Base-by-base conservation (phyloP, 2,113 vertebrate genomes). In the Elgaria multicarinata region DNA sequence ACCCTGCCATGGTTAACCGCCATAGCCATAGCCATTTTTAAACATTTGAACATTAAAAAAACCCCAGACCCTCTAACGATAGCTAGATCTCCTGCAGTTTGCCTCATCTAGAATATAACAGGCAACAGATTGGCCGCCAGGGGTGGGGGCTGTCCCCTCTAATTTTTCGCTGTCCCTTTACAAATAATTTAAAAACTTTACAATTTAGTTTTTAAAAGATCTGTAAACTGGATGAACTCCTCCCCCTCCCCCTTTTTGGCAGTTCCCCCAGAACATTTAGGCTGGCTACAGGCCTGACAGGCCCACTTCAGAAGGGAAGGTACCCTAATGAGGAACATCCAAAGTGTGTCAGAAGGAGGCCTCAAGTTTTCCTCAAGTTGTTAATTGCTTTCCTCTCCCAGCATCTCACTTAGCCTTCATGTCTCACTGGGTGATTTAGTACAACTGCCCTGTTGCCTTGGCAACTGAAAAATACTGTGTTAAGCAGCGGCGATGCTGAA, bases 401-500 rank as follows among this genome's bases (percentile, higher is more conserved):
- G 24, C n/a, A 24, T 91, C 92, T 67, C 82, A 91, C 33, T 79
- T 89, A 86, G 69, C 72, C 85, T 86, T 90, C 77, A 87, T 0
- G 0, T 89, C 67, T 71, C 86, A 66, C 31, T 74, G 85, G 3
- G 79, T 26, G 64, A 90, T 72, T 5, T 90, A 85, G 62, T 72
- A 26, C 8, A 90, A 42, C 22, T 58, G 46, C n/a, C 66, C 83
- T 67, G 39, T 82, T 92, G 86, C 64, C 50, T 72, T 76, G 75
- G 22, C 53, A 76, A 69, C 8, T 72, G 80, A 36, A 83, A n/a
- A 90, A 83, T 79, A 66, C 13, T 58, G 10, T 1, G 10, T 0
- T 58, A 0, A 0, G 72, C 33, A 62, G 36, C 66, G 50, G 0
- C 0, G 22, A 44, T 86, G 87, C 71, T 90, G 77, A 86, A 86